Base-by-base conservation (phyloP, 2,888 invertebrate species). In the Mythimna lalbum region DNA sequence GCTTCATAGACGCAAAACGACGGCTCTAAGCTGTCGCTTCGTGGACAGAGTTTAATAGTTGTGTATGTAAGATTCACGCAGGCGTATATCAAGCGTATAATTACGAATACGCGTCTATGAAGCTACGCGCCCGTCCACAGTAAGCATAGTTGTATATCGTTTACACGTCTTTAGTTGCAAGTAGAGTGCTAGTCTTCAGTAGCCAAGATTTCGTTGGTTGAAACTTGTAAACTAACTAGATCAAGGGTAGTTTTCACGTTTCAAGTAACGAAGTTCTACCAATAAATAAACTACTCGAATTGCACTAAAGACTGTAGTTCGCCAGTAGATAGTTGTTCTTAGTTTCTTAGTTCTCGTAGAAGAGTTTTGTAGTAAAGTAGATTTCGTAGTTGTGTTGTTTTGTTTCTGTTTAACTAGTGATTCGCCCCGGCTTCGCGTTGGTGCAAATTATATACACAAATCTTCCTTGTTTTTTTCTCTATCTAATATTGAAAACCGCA, bases 281-380 rank as follows among this genome's bases (percentile, higher is more conserved):
- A 21, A 21, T 70, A 70, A 77, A 56, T 69, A 66, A 36, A 50
- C 43, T 7, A 12, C 12, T 43, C 9, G 21, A 52, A 33, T 77
- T 57, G 9, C 7, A 23, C 19, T 47, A 31, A 70, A 57, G 19
- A 31, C 19, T 23, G 50, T 70, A 78, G 36, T 70, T 73, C 57
- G 43, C 27, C 1, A 43, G 33, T 59, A 59, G 33, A 57, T 31
- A n/a, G 57, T 47, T 47, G 36, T 61, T 57, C 33, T 55, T 21
- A 56, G 56, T 36, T 57, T 69, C 21, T 43, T 57, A 69, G 47
- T 47, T 17, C 23, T 43, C 7, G 17, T 77, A 72, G 55, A 52
- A 39, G 10, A 57, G 33, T 57, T 75, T 59, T 49, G 39, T 75
- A 60, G 63, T 73, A n/a, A 43, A 21, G 63, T 79, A 62, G 63